Conservation (phyloP, 2,888 invertebrate genomes). For the Leucophenga montana region DNA sequence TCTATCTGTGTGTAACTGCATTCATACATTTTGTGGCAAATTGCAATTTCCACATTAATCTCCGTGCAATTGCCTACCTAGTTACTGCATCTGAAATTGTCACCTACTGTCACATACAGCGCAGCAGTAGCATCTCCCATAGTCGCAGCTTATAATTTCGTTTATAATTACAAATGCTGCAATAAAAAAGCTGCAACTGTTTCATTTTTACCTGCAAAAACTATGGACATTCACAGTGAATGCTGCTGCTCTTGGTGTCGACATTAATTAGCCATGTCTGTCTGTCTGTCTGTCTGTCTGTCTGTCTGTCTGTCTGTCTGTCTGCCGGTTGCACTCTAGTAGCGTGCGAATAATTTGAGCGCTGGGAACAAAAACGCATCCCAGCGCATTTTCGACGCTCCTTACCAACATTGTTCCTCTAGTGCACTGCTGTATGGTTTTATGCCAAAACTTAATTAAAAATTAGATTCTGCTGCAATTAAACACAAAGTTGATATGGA, state of each 20-base stretch:
- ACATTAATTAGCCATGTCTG: constrained; percentile 14
- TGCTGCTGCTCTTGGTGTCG: constrained; percentile 23
- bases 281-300: no score
- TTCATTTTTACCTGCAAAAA: constrained; percentile 29
- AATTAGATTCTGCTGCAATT: constrained; percentile 28
- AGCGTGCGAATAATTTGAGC: neutral
- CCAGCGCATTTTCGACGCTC: neutral
- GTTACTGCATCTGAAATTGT: no score
- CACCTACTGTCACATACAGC: no score
- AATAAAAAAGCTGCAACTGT: constrained; percentile 33
- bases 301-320: no score
- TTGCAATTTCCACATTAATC: constrained; percentile 67
- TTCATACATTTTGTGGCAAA: constrained; percentile 56
- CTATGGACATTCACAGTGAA: neutral
- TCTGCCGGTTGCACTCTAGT: no score
- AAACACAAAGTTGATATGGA: constrained; percentile 39
- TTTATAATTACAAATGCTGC: constrained; percentile 59
- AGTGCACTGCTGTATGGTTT: constrained; percentile 1
- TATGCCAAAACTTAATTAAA: constrained; percentile 16
- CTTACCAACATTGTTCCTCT: neutral
- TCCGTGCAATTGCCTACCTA: constrained; percentile 44
- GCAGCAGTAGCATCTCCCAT: constrained; percentile 19
- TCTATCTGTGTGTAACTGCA: constrained; percentile 15
- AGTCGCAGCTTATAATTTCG: constrained; percentile 62
- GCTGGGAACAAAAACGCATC: neutral